Base-by-base conservation (phyloP, 2,797 vertebrate genomes). In the Coreius guichenoti region DNA sequence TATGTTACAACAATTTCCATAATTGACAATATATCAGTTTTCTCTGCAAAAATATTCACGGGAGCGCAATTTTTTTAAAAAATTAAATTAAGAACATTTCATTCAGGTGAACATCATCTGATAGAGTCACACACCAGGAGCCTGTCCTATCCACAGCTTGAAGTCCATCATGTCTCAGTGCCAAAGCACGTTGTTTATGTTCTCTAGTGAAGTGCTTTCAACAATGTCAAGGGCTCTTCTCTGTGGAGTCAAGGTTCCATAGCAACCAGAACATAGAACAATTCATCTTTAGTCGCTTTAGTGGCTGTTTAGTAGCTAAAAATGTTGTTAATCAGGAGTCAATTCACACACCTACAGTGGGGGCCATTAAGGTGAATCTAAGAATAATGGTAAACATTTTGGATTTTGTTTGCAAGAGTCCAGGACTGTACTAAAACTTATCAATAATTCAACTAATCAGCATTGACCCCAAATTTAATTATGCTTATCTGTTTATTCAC, bases 211-310 rank as follows among this genome's bases (percentile, higher is more conserved):
- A 76, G 45, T 56, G 31, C 81, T 47, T 72, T 80, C 49, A 26
- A 31, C 31, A 70, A 26, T 63, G 72, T 81, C 78, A 80, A 80
- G 51, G 83, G 83, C 87, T 89, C 88, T 77, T 90, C 90, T 89
- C 91, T 91, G 87, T 90, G 74, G 81, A 90, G 91, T 91, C 73
- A 86, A 90, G 86, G 79, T 77, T 0, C 92, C 90, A 92, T 94
- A 90, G 93, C 91, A 94, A 94, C 93, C 89, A 79, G 79, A 29
- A 83, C 49, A 29, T 80, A 80, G 61, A 81, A 81, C 79, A 81
- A 19, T 81, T 67, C 0, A 23, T 80, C 39, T 65, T 29, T 69
- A 68, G 63, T 51, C 4, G 0, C 26, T 79, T 68, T 80, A 51
- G 78, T 49, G 61, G 61, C 26, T 80, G n/a, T 79, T 23, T 33